Base-by-base conservation (phyloP, 2,888 invertebrate genomes). In the Colostygia pectinataria region DNA sequence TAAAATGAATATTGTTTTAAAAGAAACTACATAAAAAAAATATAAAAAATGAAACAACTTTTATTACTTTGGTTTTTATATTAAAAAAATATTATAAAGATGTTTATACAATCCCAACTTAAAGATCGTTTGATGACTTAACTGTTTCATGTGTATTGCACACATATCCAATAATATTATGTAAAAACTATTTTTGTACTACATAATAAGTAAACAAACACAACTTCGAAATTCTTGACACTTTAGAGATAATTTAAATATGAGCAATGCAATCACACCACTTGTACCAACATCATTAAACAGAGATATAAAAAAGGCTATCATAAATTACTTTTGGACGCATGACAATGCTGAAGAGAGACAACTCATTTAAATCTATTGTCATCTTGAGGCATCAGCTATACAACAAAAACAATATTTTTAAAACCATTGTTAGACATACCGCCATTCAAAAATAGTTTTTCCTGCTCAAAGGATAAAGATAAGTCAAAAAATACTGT, bases 361-460 rank as follows among this genome's bases (percentile, higher is more conserved):
- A 80, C 69, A 77, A 85, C 81, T 84, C 83, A 87, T 88, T 87
- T 83, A 77, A 83, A 83, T 77, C 86, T 70, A 84, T 89, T 90
- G 89, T 90, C 77, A 80, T 82, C 71, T 79, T 41, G 63, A 71
- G 68, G 72, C 74, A 74, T 65, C 61, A 57, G 71, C 66, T 65
- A 65, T 57, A 64, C 61, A 55, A 59, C 69, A 65, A 69, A 68
- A 66, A 70, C 71, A 68, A 71, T 53, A 47, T 51, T 37, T 51
- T 55, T 53, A 42, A 2, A 10, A 29, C 28, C 45, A n/a, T 42
- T 53, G 36, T 8, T 13, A 49, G 63, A 65, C 31, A n/a, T 24
- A 1, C 7, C 39, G 48, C 10, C 43, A 56, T 13, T 40, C 42
- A 23, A 71, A 68, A 60, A 48, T 61, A 28, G 45, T 61, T 72